Evolutionary conservation across 2,113 vertebrate species (phyloP), one percentile per base, ranked within the genome.

Genomic region (Gallinago media): DNA sequence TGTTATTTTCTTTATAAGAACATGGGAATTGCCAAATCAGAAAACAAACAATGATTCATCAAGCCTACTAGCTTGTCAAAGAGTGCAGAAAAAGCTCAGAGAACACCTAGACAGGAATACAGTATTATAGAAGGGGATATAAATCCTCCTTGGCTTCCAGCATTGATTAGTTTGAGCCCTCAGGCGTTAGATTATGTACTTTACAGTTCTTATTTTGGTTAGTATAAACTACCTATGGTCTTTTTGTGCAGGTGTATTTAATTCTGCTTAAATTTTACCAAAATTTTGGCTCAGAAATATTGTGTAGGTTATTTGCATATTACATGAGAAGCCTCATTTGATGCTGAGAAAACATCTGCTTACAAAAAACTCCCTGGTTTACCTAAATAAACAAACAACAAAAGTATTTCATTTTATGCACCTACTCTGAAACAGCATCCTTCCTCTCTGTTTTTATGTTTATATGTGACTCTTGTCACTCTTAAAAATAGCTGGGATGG

Each of bases 31-130:
- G 70, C 88, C 91, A 96, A 89, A 96, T 96, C 80, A 95, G 77
- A 89, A 95, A 94, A 82, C 76, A 96, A 97, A 85, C 79, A 86
- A 78, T 89, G 88, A 95, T 93, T 94, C 88, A 94, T 92, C 91
- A 94, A 92, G 77, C 47, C 50, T 84, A 36, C 68, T 72, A 95
- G 40, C 76, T 93, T 96, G 94, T 95, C 91, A 95, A 91, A 91
- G 83, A 89, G 54, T 83, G 85, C 54, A 97, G 65, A 72, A 91
- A 92, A 91, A 79, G 36, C 88, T 91, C 88, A 92, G 70, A 91
- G 84, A 61, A 75, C 81, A 92, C 73, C 86, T 68, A 87, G 86
- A 50, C 68, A 92, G 49, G 44, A 92, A 81, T 77, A 40, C 73
- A 68, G 47, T 68, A 74, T 94, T 94, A 77, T 86, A 20, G 81